A percentile compares a stretch with the other conserved stretches of the same genome.
These are phyloP conservation scores for Palythoa grandis DNA, from an alignment of 92 coral and sea anemone species.

Conservation along the genomic window DNA sequence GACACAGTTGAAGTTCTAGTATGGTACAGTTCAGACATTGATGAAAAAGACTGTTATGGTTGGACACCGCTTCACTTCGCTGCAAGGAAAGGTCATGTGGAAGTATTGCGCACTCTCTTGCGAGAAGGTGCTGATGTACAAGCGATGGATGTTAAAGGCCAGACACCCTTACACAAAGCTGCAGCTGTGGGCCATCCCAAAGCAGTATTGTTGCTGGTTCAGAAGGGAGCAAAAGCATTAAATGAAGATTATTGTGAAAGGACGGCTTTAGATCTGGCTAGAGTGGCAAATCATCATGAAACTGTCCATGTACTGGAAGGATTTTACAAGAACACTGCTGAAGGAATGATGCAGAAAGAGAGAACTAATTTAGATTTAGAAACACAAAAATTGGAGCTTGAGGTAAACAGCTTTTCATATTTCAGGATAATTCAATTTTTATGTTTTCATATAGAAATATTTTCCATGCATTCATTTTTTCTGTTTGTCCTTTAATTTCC, in stretches of 20 bases:
- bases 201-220: conserved; percentile 17
- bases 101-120: conserved; percentile 22
- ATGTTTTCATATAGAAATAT: no score
- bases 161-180: conserved; percentile 30
- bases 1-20: conserved; percentile 33
- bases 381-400: neutral
- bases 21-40: conserved; percentile 32
- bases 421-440: no score
- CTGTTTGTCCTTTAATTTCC: no score
- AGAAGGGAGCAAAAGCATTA: conserved; percentile 31
- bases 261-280: conserved; percentile 6
- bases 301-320: conserved; percentile 13
- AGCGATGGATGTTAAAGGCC: conserved; percentile 27
- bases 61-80: conserved; percentile 38
- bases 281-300: neutral
- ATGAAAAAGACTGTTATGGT: conserved; percentile 21
- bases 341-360: neutral
- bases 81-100: conserved; percentile 24
- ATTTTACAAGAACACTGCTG: neutral
- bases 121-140: conserved; percentile 40
- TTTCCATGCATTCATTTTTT: no score
- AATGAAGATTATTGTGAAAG: conserved; percentile 27
- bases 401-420: neutral
- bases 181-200: conserved; percentile 20
- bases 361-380: neutral